Evolutionary conservation across 2,888 invertebrate genomes (phyloP), one percentile per base, ranked within the genome.

Genomic region (Drosophila monieri): DNA sequence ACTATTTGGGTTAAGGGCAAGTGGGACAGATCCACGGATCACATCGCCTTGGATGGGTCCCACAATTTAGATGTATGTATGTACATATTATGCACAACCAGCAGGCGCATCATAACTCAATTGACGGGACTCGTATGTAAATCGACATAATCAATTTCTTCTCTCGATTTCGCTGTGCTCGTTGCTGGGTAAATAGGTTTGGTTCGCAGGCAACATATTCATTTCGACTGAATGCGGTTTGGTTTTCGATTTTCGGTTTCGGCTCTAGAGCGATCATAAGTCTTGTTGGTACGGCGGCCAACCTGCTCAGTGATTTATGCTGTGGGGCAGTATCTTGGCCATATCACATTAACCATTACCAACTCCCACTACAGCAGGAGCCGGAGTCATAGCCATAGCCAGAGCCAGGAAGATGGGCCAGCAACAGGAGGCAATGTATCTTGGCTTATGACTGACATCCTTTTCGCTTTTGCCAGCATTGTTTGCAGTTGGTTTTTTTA

Each of bases 391-490:
- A 53, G 59, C 39, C 39, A 41, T 41, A 18, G 9, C 39, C 39
- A 30, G 32, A 59, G 59, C 21, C 41, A 8, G 67, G 56, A 49
- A 69, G 70, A 51, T 67, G 56, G 71, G 81, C 81, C 39, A 5
- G 32, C 32, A 76, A 67, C 69, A 60, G 69, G 77, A 61, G 51
- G 78, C 80, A 78, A 77, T 80, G 86, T 85, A 80, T 79, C 80
- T 86, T 79, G 68, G 77, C 80, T 77, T 83, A 86, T 80, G 80
- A 80, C 80, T 80, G 80, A 83, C 80, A 80, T 80, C 80, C 86
- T 80, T 80, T 80, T 80, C 80, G 80, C 86, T 86, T 80, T 85
- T 85, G 48, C 55, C 67, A 65, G 72, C 80, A 80, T 80, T 86
- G 86, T 80, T 80, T 77, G 60, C 65, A 23, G 27, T 48, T 55